Evolutionary conservation across 1,140 invertebrate genomes (phyloP).

Genomic region (Coptotermes formosanus): DNA sequence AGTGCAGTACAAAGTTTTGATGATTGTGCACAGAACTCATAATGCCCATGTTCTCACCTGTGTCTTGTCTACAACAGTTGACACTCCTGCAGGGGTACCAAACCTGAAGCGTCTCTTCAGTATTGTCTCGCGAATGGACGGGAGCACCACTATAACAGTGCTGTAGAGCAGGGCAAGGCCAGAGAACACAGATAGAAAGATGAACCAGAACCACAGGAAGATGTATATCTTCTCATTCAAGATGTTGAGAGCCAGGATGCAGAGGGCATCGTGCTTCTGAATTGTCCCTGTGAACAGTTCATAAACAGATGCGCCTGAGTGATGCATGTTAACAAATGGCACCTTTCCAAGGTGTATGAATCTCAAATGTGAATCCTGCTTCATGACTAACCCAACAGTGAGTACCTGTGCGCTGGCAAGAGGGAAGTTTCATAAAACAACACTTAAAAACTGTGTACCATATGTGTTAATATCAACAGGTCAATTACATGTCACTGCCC

Average conservation of each 20-base stretch:
- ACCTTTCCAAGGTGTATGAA: no score
- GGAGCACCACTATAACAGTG: slow-evolving; percentile 71
- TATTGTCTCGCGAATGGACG: slow-evolving; percentile 75
- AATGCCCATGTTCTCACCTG: slow-evolving; percentile 56
- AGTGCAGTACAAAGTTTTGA: no score
- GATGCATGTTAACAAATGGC: no score
- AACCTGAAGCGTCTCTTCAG: slow-evolving; percentile 75
- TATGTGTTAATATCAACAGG: no score
- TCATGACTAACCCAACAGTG: no score
- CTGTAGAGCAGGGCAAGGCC: slow-evolving; percentile 79
- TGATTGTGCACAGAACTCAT: background rate
- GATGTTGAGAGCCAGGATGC: slow-evolving; percentile 85
- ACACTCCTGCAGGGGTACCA: slow-evolving; percentile 66
- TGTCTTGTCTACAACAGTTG: slow-evolving; percentile 69
- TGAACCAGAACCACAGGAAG: slow-evolving; percentile 88
- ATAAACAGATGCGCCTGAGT: no score
- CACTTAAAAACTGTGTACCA: no score
- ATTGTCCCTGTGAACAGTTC: slow-evolving; percentile 58
- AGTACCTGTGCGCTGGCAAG: no score
- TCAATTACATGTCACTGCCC: no score
- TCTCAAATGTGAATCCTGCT: no score
- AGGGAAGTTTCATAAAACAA: no score
- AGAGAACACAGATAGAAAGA: slow-evolving; percentile 73
- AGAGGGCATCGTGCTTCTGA: slow-evolving; percentile 79
- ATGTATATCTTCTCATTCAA: slow-evolving; percentile 93